Percentiles rank a stretch among this genome's conserved stretches.
Evolutionary conservation across 2,888 invertebrate genomes (phyloP).

Genomic region (Amblyteles armatorius): DNA sequence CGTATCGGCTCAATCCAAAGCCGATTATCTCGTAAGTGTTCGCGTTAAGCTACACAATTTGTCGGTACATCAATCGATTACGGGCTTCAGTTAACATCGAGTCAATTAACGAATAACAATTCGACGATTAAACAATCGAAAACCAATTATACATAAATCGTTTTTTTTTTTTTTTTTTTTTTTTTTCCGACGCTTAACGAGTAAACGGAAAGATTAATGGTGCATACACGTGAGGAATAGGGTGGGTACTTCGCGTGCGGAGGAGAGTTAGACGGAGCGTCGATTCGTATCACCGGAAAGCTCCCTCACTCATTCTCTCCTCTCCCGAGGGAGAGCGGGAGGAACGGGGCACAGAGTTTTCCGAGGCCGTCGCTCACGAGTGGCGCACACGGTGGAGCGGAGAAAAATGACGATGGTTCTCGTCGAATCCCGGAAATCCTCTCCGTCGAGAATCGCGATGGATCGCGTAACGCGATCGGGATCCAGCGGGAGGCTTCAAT

Average conservation of each 20-base stretch:
- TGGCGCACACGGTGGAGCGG: constrained; percentile 19
- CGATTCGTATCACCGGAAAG: constrained; percentile 58
- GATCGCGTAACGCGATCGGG: constrained; percentile 48
- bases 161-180: neutral
- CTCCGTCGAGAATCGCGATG: constrained; percentile 62
- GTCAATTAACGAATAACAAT: too few relatives aligned
- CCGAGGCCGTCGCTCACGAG: constrained; percentile 14
- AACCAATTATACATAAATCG: neutral
- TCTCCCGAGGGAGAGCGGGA: constrained; percentile 45
- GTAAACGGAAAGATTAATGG: constrained; percentile 32
- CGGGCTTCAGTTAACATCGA: neutral
- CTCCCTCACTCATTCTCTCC: constrained; percentile 46
- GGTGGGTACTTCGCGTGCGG: constrained; percentile 8
- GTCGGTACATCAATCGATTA: neutral
- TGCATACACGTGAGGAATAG: neutral
- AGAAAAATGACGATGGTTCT: constrained; percentile 64
- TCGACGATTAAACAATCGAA: neutral
- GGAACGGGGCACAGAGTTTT: neutral
- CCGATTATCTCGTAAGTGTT: constrained; percentile 19
- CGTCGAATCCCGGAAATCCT: constrained; percentile 55
- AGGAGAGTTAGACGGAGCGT: constrained; percentile 38
- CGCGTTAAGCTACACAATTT: neutral
- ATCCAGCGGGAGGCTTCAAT: constrained; percentile 48
- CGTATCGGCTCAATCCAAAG: constrained; percentile 8
- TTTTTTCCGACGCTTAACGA: constrained; percentile 19